Evolutionary conservation across 2,888 invertebrate genomes (phyloP).

Genomic region (Folsomia manolachei): DNA sequence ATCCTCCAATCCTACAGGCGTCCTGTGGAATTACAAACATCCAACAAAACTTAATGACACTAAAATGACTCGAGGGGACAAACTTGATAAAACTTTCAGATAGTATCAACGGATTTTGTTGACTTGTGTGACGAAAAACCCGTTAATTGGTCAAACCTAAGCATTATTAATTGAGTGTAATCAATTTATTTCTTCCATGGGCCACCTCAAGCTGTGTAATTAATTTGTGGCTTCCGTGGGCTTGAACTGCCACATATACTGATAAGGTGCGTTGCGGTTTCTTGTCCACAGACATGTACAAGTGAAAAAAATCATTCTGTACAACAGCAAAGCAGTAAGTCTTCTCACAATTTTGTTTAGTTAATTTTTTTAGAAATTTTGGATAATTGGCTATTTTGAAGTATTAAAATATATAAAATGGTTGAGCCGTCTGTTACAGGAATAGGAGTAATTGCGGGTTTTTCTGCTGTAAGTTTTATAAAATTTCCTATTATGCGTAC

Average conservation of each 20-base stretch:
- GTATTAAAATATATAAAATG: not conserved
- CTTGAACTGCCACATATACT: too few relatives aligned
- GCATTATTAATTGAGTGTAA: not conserved
- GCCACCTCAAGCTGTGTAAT: not conserved
- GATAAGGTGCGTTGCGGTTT: too few relatives aligned
- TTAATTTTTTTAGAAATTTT: too few relatives aligned
- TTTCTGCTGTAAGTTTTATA: not conserved
- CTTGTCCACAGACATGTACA: too few relatives aligned
- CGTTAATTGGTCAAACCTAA: not conserved
- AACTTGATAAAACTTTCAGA: not conserved
- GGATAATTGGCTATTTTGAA: too few relatives aligned
- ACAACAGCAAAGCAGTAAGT: too few relatives aligned
- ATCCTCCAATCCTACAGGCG: conserved; percentile 59
- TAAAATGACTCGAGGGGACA: not conserved
- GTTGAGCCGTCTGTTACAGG: not conserved
- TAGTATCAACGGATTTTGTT: not conserved
- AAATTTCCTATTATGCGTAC: not conserved
- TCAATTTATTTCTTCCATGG: not conserved
- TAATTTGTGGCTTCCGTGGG: not conserved
- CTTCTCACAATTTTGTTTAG: too few relatives aligned
- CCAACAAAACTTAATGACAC: conserved; percentile 7
- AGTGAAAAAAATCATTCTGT: too few relatives aligned
- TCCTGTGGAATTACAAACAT: conserved; percentile 52
- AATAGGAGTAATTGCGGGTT: not conserved
- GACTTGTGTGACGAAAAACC: not conserved